phyloP scores from a whole-genome alignment of 2,113 vertebrate species.

The Lophotis ruficrista region DNA sequence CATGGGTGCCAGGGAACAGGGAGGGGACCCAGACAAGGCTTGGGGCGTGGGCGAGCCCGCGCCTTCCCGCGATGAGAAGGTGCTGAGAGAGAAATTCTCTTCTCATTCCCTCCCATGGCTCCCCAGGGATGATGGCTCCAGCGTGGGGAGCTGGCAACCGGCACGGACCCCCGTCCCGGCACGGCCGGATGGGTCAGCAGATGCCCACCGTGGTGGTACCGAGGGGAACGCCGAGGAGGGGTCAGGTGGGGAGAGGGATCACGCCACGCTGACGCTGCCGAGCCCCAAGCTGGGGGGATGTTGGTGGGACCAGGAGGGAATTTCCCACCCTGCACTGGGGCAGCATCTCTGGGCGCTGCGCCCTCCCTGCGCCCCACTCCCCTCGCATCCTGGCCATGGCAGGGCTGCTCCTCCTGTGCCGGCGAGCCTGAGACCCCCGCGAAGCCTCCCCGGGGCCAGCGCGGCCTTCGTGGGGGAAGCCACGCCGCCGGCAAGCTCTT shows the following conservation, averaged over 20 bases:
- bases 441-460: neutral
- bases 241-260: rapidly evolving
- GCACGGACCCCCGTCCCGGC: rapidly evolving
- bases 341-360: neutral
- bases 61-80: slow-evolving; percentile 37
- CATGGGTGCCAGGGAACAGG: slow-evolving; percentile 49
- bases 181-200: rapidly evolving
- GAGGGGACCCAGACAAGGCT: slow-evolving; percentile 57
- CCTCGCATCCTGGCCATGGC: neutral
- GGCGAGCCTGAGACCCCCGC: rapidly evolving
- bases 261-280: rapidly evolving
- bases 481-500: neutral
- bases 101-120: neutral
- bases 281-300: neutral
- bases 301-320: neutral
- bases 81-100: slow-evolving; percentile 6
- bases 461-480: rapidly evolving
- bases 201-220: neutral
- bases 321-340: slow-evolving; percentile 41
- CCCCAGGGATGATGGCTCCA: neutral
- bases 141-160: neutral
- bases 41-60: slow-evolving; percentile 24
- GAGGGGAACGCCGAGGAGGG: neutral
- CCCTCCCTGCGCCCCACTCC: neutral
- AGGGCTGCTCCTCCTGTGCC: neutral